These are phyloP conservation scores for Halcyon leucocephala DNA, from an alignment of 2,797 vertebrate genomes.

Conservation along the genomic window DNA sequence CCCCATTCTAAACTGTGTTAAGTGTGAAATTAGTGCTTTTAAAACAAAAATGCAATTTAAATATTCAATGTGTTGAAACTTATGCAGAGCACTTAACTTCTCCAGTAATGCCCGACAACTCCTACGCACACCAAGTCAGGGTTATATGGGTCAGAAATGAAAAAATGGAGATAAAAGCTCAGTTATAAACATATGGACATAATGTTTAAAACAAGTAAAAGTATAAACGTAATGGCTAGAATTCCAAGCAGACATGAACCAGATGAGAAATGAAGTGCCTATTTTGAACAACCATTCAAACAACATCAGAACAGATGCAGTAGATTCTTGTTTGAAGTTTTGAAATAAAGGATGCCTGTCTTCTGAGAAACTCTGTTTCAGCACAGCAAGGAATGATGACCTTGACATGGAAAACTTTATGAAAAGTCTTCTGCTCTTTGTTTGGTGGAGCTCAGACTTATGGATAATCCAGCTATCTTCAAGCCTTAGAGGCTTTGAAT, in stretches of 20 bases:
- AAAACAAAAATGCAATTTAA: constrained; percentile 16
- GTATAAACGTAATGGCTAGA: background rate
- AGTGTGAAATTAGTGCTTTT: constrained; percentile 15
- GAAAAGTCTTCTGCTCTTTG: background rate
- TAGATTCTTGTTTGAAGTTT: background rate
- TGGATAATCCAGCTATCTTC: background rate
- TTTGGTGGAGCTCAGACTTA: background rate
- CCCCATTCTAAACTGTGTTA: background rate
- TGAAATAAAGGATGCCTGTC: background rate
- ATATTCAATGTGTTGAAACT: background rate
- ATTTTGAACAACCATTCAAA: background rate
- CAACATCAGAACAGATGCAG: background rate
- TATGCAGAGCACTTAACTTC: background rate
- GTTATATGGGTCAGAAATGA: background rate
- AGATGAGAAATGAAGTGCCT: background rate
- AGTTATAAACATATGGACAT: background rate
- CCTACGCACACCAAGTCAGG: background rate
- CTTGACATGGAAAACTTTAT: background rate
- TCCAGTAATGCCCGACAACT: background rate
- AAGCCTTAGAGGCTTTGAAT: background rate
- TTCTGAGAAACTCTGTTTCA: background rate
- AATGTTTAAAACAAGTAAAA: background rate
- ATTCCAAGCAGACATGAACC: background rate
- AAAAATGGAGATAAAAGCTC: background rate
- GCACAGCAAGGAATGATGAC: background rate